These are phyloP conservation scores for Tachysurus fulvidraco DNA, from an alignment of 2,113 vertebrate genomes.

Conservation along the genomic window DNA sequence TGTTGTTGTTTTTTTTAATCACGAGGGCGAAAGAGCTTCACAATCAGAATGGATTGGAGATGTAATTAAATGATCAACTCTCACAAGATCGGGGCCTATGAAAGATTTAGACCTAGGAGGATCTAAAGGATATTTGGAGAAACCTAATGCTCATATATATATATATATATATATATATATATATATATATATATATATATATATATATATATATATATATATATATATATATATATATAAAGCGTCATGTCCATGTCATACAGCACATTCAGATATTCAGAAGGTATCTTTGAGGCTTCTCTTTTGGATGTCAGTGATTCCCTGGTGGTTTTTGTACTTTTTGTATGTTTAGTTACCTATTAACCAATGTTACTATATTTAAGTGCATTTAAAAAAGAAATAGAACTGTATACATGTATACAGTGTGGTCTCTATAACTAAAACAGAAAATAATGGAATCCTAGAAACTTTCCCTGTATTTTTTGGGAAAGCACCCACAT, in stretches of 20 bases:
- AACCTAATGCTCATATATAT: not conserved
- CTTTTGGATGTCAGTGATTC: not conserved
- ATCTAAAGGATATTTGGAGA: not conserved
- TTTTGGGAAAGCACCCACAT: slow-evolving; percentile 21
- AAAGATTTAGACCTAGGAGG: slow-evolving; percentile 3
- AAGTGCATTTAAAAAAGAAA: not conserved
- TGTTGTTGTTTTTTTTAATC: not conserved
- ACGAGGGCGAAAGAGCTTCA: not conserved
- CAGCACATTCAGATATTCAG: not conserved
- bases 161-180: no score
- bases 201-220: no score
- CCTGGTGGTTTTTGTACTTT: not conserved
- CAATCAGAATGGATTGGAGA: not conserved
- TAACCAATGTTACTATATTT: not conserved
- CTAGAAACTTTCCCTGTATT: slow-evolving; percentile 5
- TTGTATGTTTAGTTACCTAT: not conserved
- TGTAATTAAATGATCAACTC: not conserved
- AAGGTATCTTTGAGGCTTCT: not conserved
- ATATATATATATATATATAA: no score
- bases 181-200: no score
- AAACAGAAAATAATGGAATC: not conserved
- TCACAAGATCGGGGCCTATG: not conserved
- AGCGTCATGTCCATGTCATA: not conserved
- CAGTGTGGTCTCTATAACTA: not conserved
- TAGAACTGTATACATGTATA: not conserved